Evolutionary conservation across 2,113 vertebrate genomes (phyloP).

Genomic region (Brevimyrus niger): DNA sequence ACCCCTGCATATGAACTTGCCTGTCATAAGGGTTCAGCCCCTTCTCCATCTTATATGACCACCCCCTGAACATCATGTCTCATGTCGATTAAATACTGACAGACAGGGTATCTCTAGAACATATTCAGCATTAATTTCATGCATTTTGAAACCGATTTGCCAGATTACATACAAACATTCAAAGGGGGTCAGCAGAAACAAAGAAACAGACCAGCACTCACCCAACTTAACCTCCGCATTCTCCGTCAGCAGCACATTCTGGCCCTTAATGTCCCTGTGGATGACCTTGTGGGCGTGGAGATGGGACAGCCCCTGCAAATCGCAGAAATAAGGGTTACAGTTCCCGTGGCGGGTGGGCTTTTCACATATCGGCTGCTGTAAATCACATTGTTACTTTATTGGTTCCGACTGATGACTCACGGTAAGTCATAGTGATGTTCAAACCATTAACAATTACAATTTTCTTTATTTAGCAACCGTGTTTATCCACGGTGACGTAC

Average conservation of each 20-base stretch:
- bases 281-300: slow-evolving; percentile 88
- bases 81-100: background rate
- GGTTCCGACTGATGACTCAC: background rate
- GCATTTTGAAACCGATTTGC: background rate
- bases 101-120: background rate
- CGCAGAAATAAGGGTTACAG: background rate
- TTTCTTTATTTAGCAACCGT: background rate
- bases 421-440: background rate
- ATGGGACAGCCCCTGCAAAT: slow-evolving; percentile 75
- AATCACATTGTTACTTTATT: background rate
- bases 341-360: background rate
- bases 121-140: background rate
- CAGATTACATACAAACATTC: no score
- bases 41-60: background rate
- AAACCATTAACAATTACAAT: background rate
- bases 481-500: background rate
- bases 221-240: slow-evolving; percentile 90
- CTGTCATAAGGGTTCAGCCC: background rate
- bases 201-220: slow-evolving; percentile 40
- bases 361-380: background rate
- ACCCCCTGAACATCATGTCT: background rate
- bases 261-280: slow-evolving; percentile 89
- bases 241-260: slow-evolving; percentile 85
- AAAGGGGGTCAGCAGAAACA: background rate
- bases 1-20: background rate